phyloP scores from a whole-genome alignment of 1,140 invertebrate genomes.

The Euborellia annulipes region DNA sequence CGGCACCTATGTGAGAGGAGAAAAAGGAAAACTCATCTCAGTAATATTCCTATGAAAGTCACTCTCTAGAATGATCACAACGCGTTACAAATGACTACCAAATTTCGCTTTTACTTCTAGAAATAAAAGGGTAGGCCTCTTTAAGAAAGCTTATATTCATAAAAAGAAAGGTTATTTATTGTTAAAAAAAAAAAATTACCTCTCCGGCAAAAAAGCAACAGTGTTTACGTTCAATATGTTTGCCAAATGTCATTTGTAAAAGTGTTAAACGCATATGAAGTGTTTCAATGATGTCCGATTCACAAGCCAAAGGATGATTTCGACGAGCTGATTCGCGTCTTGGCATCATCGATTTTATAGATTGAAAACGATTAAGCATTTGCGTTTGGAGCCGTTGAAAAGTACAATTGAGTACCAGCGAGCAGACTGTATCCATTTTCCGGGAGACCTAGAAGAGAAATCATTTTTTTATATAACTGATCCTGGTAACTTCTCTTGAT shows the following conservation, averaged over 20 bases:
- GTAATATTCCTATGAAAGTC: no score
- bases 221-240: conserved; percentile 77
- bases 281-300: conserved; percentile 79
- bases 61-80: no score
- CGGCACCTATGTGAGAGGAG: no score
- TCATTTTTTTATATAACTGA: no score
- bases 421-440: conserved; percentile 59
- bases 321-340: conserved; percentile 66
- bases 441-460: conserved; percentile 60
- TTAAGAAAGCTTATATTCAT: no score
- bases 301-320: conserved; percentile 67
- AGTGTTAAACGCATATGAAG: conserved; percentile 72
- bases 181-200: conserved; percentile 33
- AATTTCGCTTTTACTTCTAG: no score
- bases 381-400: conserved; percentile 65
- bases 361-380: conserved; percentile 63
- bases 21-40: no score
- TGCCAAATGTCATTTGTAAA: conserved; percentile 79
- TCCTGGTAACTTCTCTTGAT: no score
- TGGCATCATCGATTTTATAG: conserved; percentile 79
- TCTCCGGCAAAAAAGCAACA: conserved; percentile 82
- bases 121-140: no score
- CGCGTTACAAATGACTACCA: no score
- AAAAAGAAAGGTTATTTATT: no score
- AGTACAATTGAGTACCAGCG: conserved; percentile 58